Evolutionary conservation across 1,140 invertebrate species (phyloP), one percentile per base, ranked within the genome.

Genomic region (Trichonephila inaurata): DNA sequence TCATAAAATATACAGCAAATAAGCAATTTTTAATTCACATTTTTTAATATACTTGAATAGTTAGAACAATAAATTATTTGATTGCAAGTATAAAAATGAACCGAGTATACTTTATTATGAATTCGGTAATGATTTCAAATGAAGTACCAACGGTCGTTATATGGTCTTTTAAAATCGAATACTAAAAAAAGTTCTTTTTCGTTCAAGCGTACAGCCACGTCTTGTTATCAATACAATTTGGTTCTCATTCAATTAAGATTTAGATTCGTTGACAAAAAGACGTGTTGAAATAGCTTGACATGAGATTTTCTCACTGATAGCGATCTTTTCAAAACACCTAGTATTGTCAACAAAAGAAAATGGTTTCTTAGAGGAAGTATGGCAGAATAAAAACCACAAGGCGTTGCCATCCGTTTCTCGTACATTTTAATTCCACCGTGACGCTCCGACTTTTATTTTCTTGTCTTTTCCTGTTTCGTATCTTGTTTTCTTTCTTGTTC

Each of bases 381-480:
- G 62, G 16, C 58, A 16, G 77, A 28, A 64, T 85, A 61, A 62
- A 92, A 92, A 69, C 64, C 85, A 60, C 40, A 44, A 92, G 83
- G 91, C 91, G 92, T 89, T 93, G 86, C 92, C 92, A 93, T 93
- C 92, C 92, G 92, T 62, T 93, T 88, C 85, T 88, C 92, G 86
- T 89, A 72, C 14, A 93, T 93, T 88, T 89, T 64, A 88, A 88
- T 87, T 88, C 51, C 21, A 72, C 40, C 66, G 62, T 82, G 92
- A 93, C 66, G 28, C 16, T 85, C 4, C 88, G 92, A 89, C 85
- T 77, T 93, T 93, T 93, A 93, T 93, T 93, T 33, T 88, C 91
- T 85, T 69, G 19, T 87, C 44, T 92, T 92, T 87, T 66, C 77
- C 12, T 24, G 14, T 28, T 66, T 58, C 14, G 51, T 61, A 40